Evolutionary conservation across 2,113 vertebrate species (phyloP).

Genomic region (Emydocephalus ijimae): DNA sequence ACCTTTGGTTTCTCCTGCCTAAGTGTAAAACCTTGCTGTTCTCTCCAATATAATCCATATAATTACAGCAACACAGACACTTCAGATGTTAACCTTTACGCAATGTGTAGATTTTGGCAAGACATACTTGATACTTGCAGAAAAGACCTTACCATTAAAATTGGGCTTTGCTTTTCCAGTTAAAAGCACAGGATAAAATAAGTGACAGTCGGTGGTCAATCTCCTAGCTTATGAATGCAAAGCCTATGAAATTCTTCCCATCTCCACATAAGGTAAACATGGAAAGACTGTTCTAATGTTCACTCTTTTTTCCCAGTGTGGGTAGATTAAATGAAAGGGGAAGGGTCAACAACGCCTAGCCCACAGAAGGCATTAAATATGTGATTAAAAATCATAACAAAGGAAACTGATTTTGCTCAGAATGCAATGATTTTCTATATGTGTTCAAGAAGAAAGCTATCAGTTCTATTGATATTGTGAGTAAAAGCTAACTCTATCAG

Average conservation of each 20-base stretch:
- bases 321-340: slow-evolving; percentile 2
- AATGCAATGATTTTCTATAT: neutral
- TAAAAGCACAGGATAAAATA: neutral
- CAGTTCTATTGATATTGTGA: neutral
- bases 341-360: neutral
- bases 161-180: neutral
- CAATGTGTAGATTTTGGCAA: neutral
- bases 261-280: neutral
- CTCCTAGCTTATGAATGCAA: slow-evolving; percentile 4
- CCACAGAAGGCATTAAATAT: neutral
- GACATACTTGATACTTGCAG: neutral
- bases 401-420: neutral
- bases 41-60: neutral
- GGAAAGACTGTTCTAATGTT: neutral
- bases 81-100: neutral
- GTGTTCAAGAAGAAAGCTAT: neutral
- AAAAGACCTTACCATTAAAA: neutral
- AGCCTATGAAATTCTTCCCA: neutral
- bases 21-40: neutral
- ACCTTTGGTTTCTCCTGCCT: neutral
- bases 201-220: neutral
- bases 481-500: neutral
- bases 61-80: neutral
- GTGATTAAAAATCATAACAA: neutral
- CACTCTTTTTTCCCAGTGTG: neutral